Conservation (phyloP, 2,888 invertebrate species). For the Bibio marci region DNA sequence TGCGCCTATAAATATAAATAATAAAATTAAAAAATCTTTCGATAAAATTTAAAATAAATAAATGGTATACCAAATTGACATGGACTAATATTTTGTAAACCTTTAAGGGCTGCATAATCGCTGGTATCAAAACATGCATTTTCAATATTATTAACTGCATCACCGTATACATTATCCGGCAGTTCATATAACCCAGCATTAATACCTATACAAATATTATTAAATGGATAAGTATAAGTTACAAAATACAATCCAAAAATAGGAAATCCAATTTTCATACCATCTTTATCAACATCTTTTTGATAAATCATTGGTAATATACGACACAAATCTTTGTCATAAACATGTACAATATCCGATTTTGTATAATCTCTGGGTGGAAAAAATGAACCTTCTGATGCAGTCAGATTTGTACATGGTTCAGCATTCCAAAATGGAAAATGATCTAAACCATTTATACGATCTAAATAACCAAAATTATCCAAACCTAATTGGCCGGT, state of each 20-base stretch:
- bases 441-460: conserved; percentile 56
- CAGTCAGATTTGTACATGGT: conserved; percentile 55
- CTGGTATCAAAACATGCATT: conserved; percentile 56
- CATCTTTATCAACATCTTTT: conserved; percentile 50
- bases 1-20: conserved; percentile 41
- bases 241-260: neutral
- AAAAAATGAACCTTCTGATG: conserved; percentile 70
- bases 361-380: conserved; percentile 58
- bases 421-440: conserved; percentile 57
- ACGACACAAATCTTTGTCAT: conserved; percentile 76
- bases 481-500: conserved; percentile 57
- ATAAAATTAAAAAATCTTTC: neutral
- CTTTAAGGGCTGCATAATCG: conserved; percentile 48
- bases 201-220: conserved; percentile 35
- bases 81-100: conserved; percentile 71
- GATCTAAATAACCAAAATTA: conserved; percentile 61
- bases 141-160: conserved; percentile 43
- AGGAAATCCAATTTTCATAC: conserved; percentile 30
- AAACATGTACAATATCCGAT: conserved; percentile 52
- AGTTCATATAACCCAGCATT: conserved; percentile 57
- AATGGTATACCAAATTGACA: conserved; percentile 60
- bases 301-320: conserved; percentile 58
- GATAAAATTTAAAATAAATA: neutral
- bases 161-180: conserved; percentile 49
- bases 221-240: neutral